phyloP scores from a whole-genome alignment of 2,113 vertebrate genomes.

The Varanus salvator region DNA sequence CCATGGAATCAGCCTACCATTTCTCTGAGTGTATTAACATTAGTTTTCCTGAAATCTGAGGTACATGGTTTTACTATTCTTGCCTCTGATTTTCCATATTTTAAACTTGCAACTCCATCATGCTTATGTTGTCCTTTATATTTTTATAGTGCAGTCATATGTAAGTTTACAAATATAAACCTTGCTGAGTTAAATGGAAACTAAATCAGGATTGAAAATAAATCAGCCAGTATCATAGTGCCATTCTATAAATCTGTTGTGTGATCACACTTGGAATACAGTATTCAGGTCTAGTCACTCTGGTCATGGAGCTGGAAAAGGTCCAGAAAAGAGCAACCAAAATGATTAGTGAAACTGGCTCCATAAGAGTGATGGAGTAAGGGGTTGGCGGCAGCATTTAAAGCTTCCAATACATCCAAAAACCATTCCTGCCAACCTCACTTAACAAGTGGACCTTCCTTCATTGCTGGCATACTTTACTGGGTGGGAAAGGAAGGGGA shows the following conservation, averaged over 20 bases:
- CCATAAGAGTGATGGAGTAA: background rate
- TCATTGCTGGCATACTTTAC: background rate
- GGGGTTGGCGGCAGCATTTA: too few species aligned
- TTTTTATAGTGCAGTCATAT: background rate
- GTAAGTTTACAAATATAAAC: background rate
- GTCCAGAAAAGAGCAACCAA: background rate
- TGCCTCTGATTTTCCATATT: background rate
- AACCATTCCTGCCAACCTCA: background rate
- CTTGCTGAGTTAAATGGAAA: background rate
- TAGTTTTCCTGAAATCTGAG: background rate
- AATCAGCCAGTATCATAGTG: too few species aligned
- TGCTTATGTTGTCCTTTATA: background rate
- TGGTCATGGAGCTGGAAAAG: too few species aligned
- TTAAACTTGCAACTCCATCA: background rate
- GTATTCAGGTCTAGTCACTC: too few species aligned
- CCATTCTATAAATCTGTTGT: too few species aligned
- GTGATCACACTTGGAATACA: too few species aligned
- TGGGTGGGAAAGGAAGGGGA: background rate
- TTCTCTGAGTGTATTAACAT: background rate
- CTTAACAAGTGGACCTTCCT: background rate
- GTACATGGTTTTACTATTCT: background rate
- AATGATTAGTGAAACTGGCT: background rate
- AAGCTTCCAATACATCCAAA: background rate
- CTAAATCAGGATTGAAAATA: too few species aligned
- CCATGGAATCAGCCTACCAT: background rate